Evolutionary conservation across 2,113 vertebrate species (phyloP), one percentile per base, ranked within the genome.

Genomic region (Carassius auratus): DNA sequence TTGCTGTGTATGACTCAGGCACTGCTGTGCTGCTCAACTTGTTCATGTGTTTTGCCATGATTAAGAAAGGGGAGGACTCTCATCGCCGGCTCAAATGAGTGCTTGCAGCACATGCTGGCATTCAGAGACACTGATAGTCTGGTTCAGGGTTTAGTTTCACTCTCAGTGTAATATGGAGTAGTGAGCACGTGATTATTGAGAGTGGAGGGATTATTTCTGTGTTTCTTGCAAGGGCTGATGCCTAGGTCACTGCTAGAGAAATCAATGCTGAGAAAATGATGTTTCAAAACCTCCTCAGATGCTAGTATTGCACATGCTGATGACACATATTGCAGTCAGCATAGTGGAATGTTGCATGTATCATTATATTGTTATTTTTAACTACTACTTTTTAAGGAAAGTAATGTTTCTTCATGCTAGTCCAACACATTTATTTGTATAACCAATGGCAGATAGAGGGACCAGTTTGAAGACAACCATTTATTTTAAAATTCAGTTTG

Each of bases 151-250:
- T 73, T 83, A 62, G 73, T 52, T 68, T 86, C 74, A 42, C 5
- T 73, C 33, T 74, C 80, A 0, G 45, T 69, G 26, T 52, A 71
- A 57, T 71, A 15, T 38, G 36, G 57, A 55, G 83, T 45, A 52
- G 61, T 4, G 17, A 42, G 57, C 17, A 57, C 42, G 61, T 84
- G 52, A 33, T 69, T 33, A 33, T 36, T 30, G 26, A 13, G 14
- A 42, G 87, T 87, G 86, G 21, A 57, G 89, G 88, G 30, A 30
- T 30, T 30, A 30, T 30, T 91, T 84, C 76, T 36, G 62, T 45
- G 42, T 52, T 79, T 90, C 83, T 14, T 84, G 83, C 74, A 73
- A 91, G 93, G 90, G 90, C 90, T 92, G 92, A 90, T 93, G 93
- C 92, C 93, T 94, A 92, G 94, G 93, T 68, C 17, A 76, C 38